Evolutionary conservation across 2,797 vertebrate species (phyloP).

Genomic region (Alosa sapidissima): DNA sequence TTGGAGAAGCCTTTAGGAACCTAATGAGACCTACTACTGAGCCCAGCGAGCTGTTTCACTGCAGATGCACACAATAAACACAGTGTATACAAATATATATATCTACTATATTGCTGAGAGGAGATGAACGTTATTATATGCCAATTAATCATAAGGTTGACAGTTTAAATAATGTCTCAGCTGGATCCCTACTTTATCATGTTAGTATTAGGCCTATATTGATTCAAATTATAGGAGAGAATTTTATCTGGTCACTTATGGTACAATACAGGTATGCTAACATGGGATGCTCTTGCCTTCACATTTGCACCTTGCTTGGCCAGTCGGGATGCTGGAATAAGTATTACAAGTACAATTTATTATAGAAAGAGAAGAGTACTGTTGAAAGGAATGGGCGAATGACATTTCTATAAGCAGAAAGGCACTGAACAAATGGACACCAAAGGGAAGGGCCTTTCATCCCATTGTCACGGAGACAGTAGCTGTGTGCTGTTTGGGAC

Average conservation of each 20-base stretch:
- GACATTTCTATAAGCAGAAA: neutral
- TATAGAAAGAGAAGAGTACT: neutral
- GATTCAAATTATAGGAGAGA: neutral
- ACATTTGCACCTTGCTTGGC: neutral
- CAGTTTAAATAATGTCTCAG: too few relatives aligned
- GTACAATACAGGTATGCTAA: neutral
- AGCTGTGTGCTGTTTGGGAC: neutral
- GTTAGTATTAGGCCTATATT: too few relatives aligned
- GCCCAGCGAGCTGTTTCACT: neutral
- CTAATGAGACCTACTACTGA: constrained; percentile 13
- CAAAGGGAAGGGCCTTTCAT: neutral
- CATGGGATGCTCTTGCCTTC: neutral
- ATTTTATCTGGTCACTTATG: neutral
- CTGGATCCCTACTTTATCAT: too few relatives aligned
- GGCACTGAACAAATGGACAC: neutral
- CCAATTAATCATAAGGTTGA: neutral
- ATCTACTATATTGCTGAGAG: neutral
- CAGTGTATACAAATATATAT: neutral
- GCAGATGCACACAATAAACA: neutral
- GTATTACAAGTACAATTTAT: too few relatives aligned
- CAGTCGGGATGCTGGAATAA: neutral
- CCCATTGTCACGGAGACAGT: neutral
- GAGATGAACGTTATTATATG: neutral
- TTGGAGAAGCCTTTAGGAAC: neutral
- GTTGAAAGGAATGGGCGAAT: neutral